A percentile compares a stretch with the other conserved stretches of the same genome.
Evolutionary conservation across 2,113 vertebrate genomes (phyloP).

Genomic region (Antigone vipio): DNA sequence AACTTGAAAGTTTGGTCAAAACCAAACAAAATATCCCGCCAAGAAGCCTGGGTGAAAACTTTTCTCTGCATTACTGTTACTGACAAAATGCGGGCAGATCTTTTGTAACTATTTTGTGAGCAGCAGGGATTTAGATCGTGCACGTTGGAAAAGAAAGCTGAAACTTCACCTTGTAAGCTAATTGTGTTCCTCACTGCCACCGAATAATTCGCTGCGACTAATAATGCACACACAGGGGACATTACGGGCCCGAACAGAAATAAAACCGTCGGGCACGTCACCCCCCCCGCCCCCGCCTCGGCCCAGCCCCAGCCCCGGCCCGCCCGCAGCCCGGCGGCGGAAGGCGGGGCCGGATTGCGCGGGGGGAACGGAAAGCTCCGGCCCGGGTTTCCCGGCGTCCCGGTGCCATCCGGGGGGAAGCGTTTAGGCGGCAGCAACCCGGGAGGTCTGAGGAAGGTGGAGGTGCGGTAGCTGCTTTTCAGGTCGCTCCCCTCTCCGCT

Average conservation of each 20-base stretch:
- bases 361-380: slow-evolving; percentile 46
- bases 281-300: too few species aligned
- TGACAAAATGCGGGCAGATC: neutral
- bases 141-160: neutral
- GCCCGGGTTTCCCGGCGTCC: slow-evolving; percentile 25
- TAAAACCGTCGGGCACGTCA: rapidly evolving
- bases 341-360: neutral
- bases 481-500: neutral
- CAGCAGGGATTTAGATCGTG: neutral
- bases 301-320: rapidly evolving
- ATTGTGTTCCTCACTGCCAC: neutral
- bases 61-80: neutral
- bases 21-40: neutral
- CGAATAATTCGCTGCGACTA: too few species aligned
- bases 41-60: neutral
- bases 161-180: neutral
- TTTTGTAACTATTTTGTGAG: neutral
- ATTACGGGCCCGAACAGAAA: rapidly evolving
- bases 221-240: too few species aligned
- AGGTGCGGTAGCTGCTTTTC: neutral
- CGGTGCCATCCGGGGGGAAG: slow-evolving; percentile 36
- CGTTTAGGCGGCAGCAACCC: neutral
- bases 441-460: neutral
- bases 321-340: neutral
- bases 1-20: neutral